Evolutionary conservation across 1,140 invertebrate species (phyloP), one percentile per base, ranked within the genome.

Genomic region (Drosophila willistoni): DNA sequence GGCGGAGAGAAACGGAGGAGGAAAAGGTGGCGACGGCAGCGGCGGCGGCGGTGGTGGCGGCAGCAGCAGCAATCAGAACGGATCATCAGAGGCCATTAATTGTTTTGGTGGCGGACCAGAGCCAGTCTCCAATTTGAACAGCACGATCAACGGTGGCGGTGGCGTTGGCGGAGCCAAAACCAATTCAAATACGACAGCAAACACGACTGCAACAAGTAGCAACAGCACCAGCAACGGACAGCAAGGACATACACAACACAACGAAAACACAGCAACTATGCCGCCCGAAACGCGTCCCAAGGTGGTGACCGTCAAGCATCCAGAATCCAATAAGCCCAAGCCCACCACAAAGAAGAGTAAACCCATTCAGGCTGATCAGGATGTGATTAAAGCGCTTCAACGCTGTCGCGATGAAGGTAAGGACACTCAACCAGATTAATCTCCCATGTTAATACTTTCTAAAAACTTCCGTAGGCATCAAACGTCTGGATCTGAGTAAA

Each of bases 401-500:
- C 94, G 97, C 89, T 99, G 98, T 92, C 95, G 96, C 77, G 99
- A 99, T 73, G 98, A 99, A 92, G 96, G 96, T 44, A 68, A 64
- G 68, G 3, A 25, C 71, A 1, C 17, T 57, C 5, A 34, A 47
- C 47, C 3, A 3, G 25, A 2, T 2, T 2, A 14, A 22, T 22
- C 5, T 5, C 3, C 10, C 41, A 2, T 2, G 9, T 36, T 17
- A 39, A 36, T 51, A 22, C 1, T 19, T 19, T 51, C 17, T 39
- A 12, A 51, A 51, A 51, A 2, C 19, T 19, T 9, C 10, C 12
- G 17, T 29, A 91, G 90, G 90, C 42, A 94, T 97, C 5, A 96
- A 95, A 73, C 94, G 98, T 59, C 93, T 99, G 51, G 98, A 99
- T 94, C 94, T 99, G 25, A 99, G 98, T 92, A 99, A 99, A 93